These are phyloP conservation scores for Geopemphigus sp. DNA, from an alignment of 1,140 invertebrate species.

Conservation along the genomic window DNA sequence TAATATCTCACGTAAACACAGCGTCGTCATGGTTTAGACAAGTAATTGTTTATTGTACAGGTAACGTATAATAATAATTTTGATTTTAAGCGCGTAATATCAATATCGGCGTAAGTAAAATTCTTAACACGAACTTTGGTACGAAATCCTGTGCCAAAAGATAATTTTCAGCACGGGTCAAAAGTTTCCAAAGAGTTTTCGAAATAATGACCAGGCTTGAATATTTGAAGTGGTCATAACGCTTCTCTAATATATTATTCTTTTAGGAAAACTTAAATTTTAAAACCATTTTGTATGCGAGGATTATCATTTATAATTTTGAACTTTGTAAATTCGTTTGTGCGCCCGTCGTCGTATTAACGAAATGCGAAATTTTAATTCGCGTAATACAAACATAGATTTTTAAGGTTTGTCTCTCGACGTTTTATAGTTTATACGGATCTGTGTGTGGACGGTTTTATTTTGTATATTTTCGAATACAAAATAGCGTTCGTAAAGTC, in stretches of 20 bases:
- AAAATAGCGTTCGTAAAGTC: no score
- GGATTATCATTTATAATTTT: background rate
- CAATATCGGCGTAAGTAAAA: background rate
- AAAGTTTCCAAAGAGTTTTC: constrained; percentile 13
- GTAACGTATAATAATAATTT: background rate
- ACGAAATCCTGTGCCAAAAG: background rate
- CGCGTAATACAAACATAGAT: background rate
- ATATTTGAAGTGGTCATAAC: constrained; percentile 27
- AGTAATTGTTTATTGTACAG: no score
- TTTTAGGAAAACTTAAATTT: constrained; percentile 32
- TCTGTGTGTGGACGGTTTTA: no score
- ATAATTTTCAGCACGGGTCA: constrained; percentile 6
- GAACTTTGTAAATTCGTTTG: background rate
- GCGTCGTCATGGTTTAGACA: no score
- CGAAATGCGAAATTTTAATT: no score
- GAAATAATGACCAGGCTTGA: constrained; percentile 17
- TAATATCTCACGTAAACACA: no score
- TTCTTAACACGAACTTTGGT: background rate
- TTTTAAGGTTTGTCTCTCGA: no score
- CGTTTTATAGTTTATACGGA: no score
- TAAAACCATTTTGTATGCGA: background rate
- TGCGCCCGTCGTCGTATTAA: no score
- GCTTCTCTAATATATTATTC: constrained; percentile 4
- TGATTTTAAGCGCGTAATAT: background rate
- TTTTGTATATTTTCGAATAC: no score